Percentiles rank a stretch among this genome's conserved stretches.
phyloP scores from a whole-genome alignment of 2,113 vertebrate species.

The Neotoma lepida region DNA sequence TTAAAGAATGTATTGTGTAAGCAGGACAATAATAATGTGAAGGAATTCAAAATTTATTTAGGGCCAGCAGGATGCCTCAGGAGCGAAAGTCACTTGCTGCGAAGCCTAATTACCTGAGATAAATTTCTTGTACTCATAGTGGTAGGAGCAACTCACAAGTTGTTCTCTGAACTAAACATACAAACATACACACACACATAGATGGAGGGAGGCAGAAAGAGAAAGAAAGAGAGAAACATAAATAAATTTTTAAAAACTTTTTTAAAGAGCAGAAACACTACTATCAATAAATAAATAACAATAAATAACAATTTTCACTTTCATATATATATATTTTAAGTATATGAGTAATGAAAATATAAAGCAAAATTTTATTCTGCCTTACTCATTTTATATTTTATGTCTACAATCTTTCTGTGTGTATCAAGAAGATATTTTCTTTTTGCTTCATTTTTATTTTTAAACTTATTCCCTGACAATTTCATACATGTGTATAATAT shows the following conservation, averaged over 20 bases:
- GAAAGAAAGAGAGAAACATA: neutral
- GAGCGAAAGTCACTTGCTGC: neutral
- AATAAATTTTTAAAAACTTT: neutral
- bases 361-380: constrained; percentile 18
- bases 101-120: neutral
- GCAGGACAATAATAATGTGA: neutral
- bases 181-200: neutral
- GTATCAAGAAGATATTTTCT: neutral
- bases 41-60: neutral
- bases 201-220: neutral
- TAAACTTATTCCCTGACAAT: neutral
- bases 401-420: neutral
- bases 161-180: neutral
- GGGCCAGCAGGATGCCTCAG: no score
- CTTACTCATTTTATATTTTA: neutral
- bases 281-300: neutral
- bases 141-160: neutral
- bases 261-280: neutral
- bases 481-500: neutral
- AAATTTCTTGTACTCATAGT: neutral
- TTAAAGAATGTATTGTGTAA: neutral
- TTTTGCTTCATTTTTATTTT: neutral
- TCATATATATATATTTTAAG: constrained; percentile 15
- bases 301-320: neutral
- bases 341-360: neutral